Evolutionary conservation across 2,888 invertebrate genomes (phyloP).

Genomic region (Tuberolachnus salignus): DNA sequence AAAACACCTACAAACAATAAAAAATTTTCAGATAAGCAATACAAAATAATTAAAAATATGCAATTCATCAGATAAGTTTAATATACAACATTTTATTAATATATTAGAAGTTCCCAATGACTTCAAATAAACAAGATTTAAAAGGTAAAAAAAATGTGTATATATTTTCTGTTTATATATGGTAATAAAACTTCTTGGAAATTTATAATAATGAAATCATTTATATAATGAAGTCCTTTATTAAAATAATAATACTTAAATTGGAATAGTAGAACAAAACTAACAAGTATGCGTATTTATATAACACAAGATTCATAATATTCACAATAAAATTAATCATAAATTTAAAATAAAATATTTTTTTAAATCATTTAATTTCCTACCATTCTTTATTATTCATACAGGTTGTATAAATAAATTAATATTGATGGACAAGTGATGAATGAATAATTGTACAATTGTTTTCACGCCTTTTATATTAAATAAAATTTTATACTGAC

Average conservation of each 20-base stretch:
- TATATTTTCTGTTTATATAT: neutral
- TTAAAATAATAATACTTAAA: neutral
- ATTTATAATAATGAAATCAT: neutral
- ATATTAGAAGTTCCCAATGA: conserved; percentile 11
- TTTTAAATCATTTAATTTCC: neutral
- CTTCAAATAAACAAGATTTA: neutral
- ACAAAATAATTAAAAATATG: conserved; percentile 31
- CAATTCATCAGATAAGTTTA: conserved; percentile 34
- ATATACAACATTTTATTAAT: conserved; percentile 11
- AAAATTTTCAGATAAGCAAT: conserved; percentile 16
- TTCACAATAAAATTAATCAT: neutral
- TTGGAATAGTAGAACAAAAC: conserved; percentile 9
- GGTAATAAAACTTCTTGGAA: neutral
- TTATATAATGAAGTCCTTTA: too few species aligned
- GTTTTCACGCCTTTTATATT: neutral
- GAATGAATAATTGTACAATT: neutral
- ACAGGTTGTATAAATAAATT: too few species aligned
- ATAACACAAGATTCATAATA: conserved; percentile 2
- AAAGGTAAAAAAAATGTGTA: conserved; percentile 15
- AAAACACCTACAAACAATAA: neutral
- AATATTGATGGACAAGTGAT: neutral
- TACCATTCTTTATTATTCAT: neutral
- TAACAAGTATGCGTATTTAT: neutral
- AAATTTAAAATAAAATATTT: neutral
- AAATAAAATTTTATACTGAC: neutral